phyloP scores from a whole-genome alignment of 2,113 vertebrate genomes.

The Coturnix japonica region DNA sequence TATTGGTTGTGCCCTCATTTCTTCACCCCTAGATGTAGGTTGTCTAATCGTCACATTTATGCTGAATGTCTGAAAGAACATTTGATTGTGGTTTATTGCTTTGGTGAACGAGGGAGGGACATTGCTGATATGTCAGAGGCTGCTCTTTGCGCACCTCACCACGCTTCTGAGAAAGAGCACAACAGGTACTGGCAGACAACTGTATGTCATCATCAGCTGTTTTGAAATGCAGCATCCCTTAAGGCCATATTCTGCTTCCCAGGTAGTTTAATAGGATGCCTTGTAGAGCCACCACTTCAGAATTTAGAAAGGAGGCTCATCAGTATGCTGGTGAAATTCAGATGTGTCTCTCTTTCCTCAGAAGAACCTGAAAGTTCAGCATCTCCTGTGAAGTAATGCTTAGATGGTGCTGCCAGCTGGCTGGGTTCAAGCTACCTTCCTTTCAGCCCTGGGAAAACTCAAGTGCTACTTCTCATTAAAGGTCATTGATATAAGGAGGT shows the following conservation, averaged over 20 bases:
- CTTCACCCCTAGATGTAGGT: constrained; percentile 6
- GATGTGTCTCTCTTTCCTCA: constrained; percentile 36
- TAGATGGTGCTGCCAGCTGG: constrained; percentile 41
- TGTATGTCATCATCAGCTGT: constrained; percentile 38
- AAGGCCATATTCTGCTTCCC: constrained; percentile 52
- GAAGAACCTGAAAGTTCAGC: constrained; percentile 68
- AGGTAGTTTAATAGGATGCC: constrained; percentile 54
- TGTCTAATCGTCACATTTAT: constrained; percentile 27
- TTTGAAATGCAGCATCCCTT: constrained; percentile 67
- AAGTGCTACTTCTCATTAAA: constrained; percentile 41
- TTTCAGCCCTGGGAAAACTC: constrained; percentile 46
- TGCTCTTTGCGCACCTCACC: constrained; percentile 28
- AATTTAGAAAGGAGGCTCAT: constrained; percentile 58
- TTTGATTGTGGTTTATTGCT: constrained; percentile 59
- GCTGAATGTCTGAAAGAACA: background rate
- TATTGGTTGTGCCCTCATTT: background rate
- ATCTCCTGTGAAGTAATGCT: constrained; percentile 58
- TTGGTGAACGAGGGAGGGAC: constrained; percentile 20
- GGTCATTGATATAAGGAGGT: constrained; percentile 21
- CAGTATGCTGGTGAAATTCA: constrained; percentile 66
- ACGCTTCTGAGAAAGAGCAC: constrained; percentile 35
- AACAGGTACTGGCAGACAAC: constrained; percentile 37
- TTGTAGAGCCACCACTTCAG: constrained; percentile 41
- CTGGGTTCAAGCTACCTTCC: constrained; percentile 32
- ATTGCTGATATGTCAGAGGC: constrained; percentile 21